These are phyloP conservation scores for Schrankia costaestrigalis DNA, from an alignment of 2,888 invertebrate genomes.

Conservation along the genomic window DNA sequence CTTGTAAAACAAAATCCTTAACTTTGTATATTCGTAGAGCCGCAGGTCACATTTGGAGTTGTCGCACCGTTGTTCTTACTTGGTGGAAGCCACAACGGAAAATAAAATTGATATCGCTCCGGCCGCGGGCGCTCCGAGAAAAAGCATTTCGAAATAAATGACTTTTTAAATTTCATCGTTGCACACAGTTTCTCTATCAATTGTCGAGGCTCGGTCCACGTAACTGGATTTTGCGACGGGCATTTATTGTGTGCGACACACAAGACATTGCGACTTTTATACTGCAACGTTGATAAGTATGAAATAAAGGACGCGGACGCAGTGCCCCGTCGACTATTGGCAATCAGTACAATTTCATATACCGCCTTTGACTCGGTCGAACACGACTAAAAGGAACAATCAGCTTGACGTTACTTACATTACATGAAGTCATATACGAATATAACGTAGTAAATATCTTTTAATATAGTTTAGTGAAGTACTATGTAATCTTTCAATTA, in stretches of 20 bases:
- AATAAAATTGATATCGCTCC: slow-evolving; percentile 78
- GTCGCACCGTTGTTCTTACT: slow-evolving; percentile 42
- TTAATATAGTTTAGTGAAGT: too few species aligned
- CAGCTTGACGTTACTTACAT: too few species aligned
- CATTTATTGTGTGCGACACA: slow-evolving; percentile 76
- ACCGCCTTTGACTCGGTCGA: slow-evolving; percentile 15
- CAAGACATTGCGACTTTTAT: slow-evolving; percentile 69
- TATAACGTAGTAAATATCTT: too few species aligned
- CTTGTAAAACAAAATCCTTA: slow-evolving; percentile 28
- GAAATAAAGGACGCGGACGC: slow-evolving; percentile 43
- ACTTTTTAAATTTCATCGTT: slow-evolving; percentile 81
- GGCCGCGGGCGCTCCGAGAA: slow-evolving; percentile 75
- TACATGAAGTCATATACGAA: too few species aligned
- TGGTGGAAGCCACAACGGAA: slow-evolving; percentile 67
- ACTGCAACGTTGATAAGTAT: slow-evolving; percentile 45
- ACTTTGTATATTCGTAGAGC: slow-evolving; percentile 29
- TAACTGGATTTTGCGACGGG: slow-evolving; percentile 75
- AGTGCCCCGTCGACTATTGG: slow-evolving; percentile 43
- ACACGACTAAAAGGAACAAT: slow-evolving; percentile 3
- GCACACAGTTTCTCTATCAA: slow-evolving; percentile 81
- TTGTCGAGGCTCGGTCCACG: slow-evolving; percentile 74
- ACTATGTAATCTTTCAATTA: too few species aligned
- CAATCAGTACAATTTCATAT: slow-evolving; percentile 44
- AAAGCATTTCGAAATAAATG: slow-evolving; percentile 80
- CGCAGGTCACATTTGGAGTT: slow-evolving; percentile 32